Evolutionary conservation across 2,797 vertebrate species (phyloP).

Genomic region (Enteromius viviparus): DNA sequence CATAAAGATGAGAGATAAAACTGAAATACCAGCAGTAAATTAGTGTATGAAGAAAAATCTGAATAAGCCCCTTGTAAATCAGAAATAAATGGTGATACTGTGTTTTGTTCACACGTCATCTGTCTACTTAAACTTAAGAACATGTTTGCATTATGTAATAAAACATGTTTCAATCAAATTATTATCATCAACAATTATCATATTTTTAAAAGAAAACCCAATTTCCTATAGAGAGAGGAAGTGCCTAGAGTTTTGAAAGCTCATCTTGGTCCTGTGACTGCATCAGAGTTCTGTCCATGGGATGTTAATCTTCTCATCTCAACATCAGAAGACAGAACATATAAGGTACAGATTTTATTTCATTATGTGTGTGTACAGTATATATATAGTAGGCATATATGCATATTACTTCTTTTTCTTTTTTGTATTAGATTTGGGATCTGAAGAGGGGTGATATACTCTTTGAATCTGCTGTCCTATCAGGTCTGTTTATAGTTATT

Average conservation of each 20-base stretch:
- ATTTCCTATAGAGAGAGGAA: constrained; percentile 65
- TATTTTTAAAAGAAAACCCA: neutral
- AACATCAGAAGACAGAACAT: constrained; percentile 89
- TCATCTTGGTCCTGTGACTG: constrained; percentile 82
- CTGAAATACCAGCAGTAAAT: constrained; percentile 7
- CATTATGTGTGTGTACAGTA: neutral
- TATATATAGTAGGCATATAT: neutral
- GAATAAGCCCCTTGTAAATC: neutral
- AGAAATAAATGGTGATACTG: neutral
- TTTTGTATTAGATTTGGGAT: constrained; percentile 84
- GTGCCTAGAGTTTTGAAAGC: constrained; percentile 73
- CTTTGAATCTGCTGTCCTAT: constrained; percentile 85
- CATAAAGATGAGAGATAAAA: constrained; percentile 21
- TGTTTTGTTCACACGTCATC: neutral
- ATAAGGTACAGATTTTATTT: constrained; percentile 78
- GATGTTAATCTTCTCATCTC: constrained; percentile 78
- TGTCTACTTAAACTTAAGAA: neutral
- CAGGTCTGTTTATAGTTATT: constrained; percentile 75
- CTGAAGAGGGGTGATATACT: constrained; percentile 69
- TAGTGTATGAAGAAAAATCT: neutral
- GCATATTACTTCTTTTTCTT: neutral
- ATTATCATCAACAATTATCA: neutral
- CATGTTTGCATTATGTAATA: neutral
- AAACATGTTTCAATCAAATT: neutral
- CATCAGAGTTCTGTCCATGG: constrained; percentile 87